phyloP scores from a whole-genome alignment of 53 echinoderm and acorn worm genomes.

The Holothuria scabra region DNA sequence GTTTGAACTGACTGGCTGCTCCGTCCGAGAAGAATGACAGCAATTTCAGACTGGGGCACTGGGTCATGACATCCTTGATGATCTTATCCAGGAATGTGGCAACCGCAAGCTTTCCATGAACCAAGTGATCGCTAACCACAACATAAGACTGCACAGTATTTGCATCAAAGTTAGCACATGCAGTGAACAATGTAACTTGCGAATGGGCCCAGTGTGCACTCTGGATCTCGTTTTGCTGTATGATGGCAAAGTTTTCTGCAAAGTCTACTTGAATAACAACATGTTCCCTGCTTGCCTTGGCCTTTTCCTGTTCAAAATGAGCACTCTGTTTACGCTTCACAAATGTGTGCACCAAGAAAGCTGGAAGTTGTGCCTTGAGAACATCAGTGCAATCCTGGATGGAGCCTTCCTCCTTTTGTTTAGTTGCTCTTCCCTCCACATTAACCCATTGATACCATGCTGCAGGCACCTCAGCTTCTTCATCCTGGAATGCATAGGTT shows the following conservation, averaged over 20 bases:
- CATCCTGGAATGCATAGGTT: too few species aligned
- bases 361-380: slow-evolving; percentile 45
- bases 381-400: too few species aligned
- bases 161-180: slow-evolving; percentile 30
- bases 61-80: slow-evolving; percentile 28
- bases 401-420: too few species aligned
- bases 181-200: slow-evolving; percentile 56
- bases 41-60: background rate
- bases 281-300: background rate
- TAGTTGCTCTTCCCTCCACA: too few species aligned
- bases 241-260: slow-evolving; percentile 50
- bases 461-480: too few species aligned
- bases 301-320: too few species aligned
- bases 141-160: slow-evolving; percentile 24
- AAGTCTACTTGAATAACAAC: slow-evolving; percentile 63
- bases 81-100: slow-evolving; percentile 33
- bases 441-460: too few species aligned
- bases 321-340: too few species aligned
- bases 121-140: slow-evolving; percentile 54
- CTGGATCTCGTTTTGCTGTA: slow-evolving; percentile 55
- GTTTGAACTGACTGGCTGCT: slow-evolving; percentile 6
- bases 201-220: slow-evolving; percentile 60
- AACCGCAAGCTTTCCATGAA: slow-evolving; percentile 52
- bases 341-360: slow-evolving; percentile 50
- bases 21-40: slow-evolving; percentile 44